Evolutionary conservation across 2,888 invertebrate genomes (phyloP).

Genomic region (Cordilura impudica): DNA sequence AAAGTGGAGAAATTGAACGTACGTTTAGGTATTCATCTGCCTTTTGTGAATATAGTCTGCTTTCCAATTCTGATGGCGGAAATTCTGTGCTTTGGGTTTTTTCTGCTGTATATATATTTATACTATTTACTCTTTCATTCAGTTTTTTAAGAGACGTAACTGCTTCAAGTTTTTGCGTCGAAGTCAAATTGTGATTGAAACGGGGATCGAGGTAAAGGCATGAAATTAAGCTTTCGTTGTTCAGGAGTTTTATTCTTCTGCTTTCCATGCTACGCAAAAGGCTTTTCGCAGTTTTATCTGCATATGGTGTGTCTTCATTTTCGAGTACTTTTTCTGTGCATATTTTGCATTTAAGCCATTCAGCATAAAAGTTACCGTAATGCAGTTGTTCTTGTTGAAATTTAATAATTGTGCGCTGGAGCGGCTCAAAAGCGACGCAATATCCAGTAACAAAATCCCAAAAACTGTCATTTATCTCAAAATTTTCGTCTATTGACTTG

Average conservation of each 20-base stretch:
- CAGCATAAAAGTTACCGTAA: conserved; percentile 32
- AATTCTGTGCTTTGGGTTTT: neutral
- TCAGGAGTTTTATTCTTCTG: neutral
- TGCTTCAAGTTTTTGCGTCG: conserved; percentile 6
- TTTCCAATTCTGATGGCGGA: neutral
- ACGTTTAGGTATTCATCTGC: conserved; percentile 3
- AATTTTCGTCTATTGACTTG: conserved; percentile 21
- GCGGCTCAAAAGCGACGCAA: conserved; percentile 25
- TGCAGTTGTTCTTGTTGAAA: conserved; percentile 34
- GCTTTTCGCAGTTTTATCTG: neutral
- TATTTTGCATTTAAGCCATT: conserved; percentile 50
- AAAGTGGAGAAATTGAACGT: conserved; percentile 21
- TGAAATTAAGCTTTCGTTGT: conserved; percentile 20
- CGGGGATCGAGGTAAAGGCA: conserved; percentile 32
- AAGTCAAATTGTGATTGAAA: conserved; percentile 31
- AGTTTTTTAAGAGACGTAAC: conserved; percentile 17
- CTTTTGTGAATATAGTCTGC: neutral
- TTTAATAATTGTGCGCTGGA: conserved; percentile 27
- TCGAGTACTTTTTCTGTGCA: conserved; percentile 23
- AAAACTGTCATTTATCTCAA: conserved; percentile 22
- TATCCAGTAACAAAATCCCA: conserved; percentile 32
- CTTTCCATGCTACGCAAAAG: neutral
- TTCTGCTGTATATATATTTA: neutral
- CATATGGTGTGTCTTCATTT: neutral
- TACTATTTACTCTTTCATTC: too few relatives aligned